Percentiles rank a stretch among this genome's conserved stretches.
Conservation (phyloP, 1,140 invertebrate genomes). For the Heliconius eleuchia region DNA sequence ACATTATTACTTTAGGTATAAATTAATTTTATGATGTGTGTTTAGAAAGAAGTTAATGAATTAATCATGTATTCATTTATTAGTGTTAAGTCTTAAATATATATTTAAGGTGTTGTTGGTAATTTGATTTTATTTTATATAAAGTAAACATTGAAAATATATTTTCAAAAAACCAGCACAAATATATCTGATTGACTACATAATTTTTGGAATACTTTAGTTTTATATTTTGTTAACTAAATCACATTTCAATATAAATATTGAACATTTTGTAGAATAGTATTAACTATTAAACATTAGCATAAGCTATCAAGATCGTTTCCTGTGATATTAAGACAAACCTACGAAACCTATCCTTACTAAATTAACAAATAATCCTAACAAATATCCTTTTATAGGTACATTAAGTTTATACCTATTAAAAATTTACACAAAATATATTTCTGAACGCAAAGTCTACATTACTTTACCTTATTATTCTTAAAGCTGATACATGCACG, state of each 20-base stretch:
- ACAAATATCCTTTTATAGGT: neutral
- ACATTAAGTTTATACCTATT: neutral
- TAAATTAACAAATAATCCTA: constrained; percentile 3
- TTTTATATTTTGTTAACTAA: neutral
- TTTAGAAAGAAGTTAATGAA: neutral
- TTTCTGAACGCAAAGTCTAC: neutral
- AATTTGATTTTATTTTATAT: neutral
- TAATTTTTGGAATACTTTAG: neutral
- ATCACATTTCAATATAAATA: neutral
- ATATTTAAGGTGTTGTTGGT: neutral
- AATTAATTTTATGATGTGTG: neutral
- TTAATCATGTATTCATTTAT: neutral
- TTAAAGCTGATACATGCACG: neutral
- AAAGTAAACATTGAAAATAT: neutral
- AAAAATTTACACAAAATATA: neutral
- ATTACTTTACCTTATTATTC: neutral
- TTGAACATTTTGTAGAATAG: neutral
- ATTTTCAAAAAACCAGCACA: neutral
- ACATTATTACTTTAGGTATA: neutral
- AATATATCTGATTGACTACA: neutral
- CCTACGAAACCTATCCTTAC: constrained; percentile 2
- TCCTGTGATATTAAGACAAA: constrained; percentile 17
- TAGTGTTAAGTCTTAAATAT: neutral
- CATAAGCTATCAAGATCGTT: constrained; percentile 9
- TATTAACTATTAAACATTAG: neutral